phyloP scores from a whole-genome alignment of 2,113 vertebrate species.

The Alectura lathami region DNA sequence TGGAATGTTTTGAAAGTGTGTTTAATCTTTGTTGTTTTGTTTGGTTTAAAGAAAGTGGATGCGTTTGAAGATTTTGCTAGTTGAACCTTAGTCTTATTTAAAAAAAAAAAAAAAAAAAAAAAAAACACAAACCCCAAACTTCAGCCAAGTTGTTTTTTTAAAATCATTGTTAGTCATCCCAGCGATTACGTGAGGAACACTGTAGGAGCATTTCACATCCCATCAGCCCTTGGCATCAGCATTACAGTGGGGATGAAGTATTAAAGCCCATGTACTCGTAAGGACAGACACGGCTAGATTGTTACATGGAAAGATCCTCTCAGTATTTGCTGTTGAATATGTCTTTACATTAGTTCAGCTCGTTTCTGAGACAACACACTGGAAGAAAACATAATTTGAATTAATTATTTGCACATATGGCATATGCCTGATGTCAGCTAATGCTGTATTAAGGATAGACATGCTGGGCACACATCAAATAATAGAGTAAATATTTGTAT shows the following conservation, averaged over 20 bases:
- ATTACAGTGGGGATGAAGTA: constrained; percentile 71
- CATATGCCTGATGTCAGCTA: constrained; percentile 78
- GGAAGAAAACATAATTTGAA: constrained; percentile 77
- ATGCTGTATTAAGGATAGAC: constrained; percentile 78
- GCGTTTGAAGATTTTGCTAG: constrained; percentile 7
- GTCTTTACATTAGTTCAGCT: constrained; percentile 72
- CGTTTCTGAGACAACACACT: constrained; percentile 64
- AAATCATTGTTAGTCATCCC: constrained; percentile 74
- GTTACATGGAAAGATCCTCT: constrained; percentile 46
- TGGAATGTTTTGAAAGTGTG: not conserved
- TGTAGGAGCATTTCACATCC: constrained; percentile 72
- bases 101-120: constrained; percentile 58
- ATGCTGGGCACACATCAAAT: constrained; percentile 80
- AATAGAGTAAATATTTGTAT: constrained; percentile 83
- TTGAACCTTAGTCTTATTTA: constrained; percentile 46
- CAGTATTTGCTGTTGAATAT: constrained; percentile 48
- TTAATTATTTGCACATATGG: constrained; percentile 83
- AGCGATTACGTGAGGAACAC: constrained; percentile 74
- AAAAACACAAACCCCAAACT: constrained; percentile 30
- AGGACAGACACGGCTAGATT: constrained; percentile 51
- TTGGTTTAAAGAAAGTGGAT: not conserved
- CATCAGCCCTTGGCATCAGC: constrained; percentile 66
- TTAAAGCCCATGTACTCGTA: constrained; percentile 50
- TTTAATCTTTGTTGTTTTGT: not conserved
- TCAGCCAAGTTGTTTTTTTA: constrained; percentile 65